Conservation (phyloP, 2,888 invertebrate genomes). For the Mylabris sibirica region DNA sequence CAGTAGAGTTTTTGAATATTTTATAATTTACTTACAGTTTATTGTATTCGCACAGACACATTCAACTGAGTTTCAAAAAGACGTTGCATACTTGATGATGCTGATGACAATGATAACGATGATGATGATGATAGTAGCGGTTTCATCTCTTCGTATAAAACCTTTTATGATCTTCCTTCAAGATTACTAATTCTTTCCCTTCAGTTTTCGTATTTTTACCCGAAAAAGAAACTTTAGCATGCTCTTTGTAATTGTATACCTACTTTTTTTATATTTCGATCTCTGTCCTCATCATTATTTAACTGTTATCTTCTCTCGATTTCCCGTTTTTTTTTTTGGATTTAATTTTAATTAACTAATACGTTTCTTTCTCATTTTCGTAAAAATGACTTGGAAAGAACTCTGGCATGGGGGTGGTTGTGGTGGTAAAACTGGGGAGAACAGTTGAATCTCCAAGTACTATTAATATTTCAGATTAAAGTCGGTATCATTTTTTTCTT, state of each 20-base stretch:
- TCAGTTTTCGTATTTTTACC: not conserved
- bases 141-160: slow-evolving; percentile 11
- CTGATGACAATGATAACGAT: slow-evolving; percentile 8
- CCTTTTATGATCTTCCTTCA: slow-evolving; percentile 1
- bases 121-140: slow-evolving; percentile 30
- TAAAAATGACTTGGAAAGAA: slow-evolving; percentile 9
- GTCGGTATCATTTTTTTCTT: not conserved
- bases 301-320: slow-evolving; percentile 20
- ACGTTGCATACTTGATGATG: not conserved
- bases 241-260: not conserved
- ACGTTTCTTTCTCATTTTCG: slow-evolving; percentile 26
- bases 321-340: not conserved
- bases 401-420: no score
- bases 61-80: not conserved
- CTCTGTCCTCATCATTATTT: slow-evolving; percentile 20
- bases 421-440: not conserved
- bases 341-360: slow-evolving; percentile 31
- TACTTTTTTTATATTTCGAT: not conserved
- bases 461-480: slow-evolving; percentile 10
- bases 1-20: not conserved
- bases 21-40: not conserved
- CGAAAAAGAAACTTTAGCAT: not conserved
- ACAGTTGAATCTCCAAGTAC: slow-evolving; percentile 1
- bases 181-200: slow-evolving; percentile 2
- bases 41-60: not conserved